Base-by-base conservation (phyloP, 2,888 invertebrate species). In the Corythucha ciliata region DNA sequence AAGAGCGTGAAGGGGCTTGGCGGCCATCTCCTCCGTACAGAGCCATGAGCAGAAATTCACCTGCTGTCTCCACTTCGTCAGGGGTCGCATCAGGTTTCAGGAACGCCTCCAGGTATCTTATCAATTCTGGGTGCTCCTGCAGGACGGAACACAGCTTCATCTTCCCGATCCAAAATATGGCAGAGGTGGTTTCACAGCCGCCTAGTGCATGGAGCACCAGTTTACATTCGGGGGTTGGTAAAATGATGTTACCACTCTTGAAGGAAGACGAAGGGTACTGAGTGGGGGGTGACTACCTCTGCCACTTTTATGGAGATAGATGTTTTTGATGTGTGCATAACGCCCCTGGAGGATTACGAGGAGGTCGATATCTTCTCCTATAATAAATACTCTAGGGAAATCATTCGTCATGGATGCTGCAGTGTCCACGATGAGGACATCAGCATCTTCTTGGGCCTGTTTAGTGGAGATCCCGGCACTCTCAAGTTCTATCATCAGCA, bases 371-470 rank as follows among this genome's bases (percentile, higher is more conserved):
- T 48, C 48, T 26, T 29, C 25, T 20, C 3, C 44, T 1, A 25
- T 36, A 16, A 18, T 46, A 36, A n/a, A 21, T 14, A 36, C 16
- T 14, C 36, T n/a, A n/a, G 36, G 7, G 14, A 14, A 14, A 36
- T 36, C 36, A n/a, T n/a, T 14, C 16, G n/a, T 36, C 16, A 14
- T 36, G 32, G 7, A 26, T 16, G 18, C 12, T 2, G 4, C 41
- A 24, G 41, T 41, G n/a, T 41, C 25, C n/a, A 41, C 25, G 25
- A 41, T 41, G n/a, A 41, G 45, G 14, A 21, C 18, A 29, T 27
- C 52, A 14, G 34, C 45, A 14, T 34, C 26, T 12, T 24, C 33
- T 12, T 16, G 34, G n/a, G 22, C 27, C 25, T 45, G 22, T 27
- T 37, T 16, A 20, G 16, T 24, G 37, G 29, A 10, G 21, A 21